phyloP scores from a whole-genome alignment of 2,888 invertebrate species.

The Gymnosoma rotundatum region DNA sequence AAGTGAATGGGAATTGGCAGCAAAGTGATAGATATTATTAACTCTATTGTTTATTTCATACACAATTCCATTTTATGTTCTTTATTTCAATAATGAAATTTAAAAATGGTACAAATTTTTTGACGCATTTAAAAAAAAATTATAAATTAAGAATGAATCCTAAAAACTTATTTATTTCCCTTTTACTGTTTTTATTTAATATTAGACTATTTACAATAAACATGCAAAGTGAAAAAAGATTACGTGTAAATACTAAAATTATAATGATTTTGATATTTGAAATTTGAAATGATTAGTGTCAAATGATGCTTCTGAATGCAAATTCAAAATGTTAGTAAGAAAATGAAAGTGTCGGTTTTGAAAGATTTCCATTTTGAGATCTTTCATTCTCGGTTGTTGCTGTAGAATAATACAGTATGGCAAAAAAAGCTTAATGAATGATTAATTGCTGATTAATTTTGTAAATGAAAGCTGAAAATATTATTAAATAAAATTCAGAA shows the following conservation, averaged over 20 bases:
- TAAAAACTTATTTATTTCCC: background rate
- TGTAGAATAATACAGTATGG: slow-evolving; percentile 18
- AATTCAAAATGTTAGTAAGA: slow-evolving; percentile 42
- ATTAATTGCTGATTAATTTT: slow-evolving; percentile 62
- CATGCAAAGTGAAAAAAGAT: slow-evolving; percentile 36
- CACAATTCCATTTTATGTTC: too few relatives aligned
- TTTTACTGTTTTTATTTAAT: background rate
- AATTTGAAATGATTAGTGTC: slow-evolving; percentile 56
- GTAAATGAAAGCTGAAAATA: background rate
- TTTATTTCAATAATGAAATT: too few relatives aligned
- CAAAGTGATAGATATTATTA: too few relatives aligned
- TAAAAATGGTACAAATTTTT: too few relatives aligned
- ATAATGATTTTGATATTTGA: slow-evolving; percentile 34
- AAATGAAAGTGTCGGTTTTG: slow-evolving; percentile 4
- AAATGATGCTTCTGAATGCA: slow-evolving; percentile 39
- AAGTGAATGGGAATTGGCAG: too few relatives aligned
- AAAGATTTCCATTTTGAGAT: background rate
- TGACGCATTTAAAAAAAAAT: too few relatives aligned
- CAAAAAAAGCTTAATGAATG: slow-evolving; percentile 52
- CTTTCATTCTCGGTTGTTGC: background rate
- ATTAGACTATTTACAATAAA: slow-evolving; percentile 3
- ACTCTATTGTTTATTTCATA: too few relatives aligned
- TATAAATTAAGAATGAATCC: too few relatives aligned
- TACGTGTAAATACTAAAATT: slow-evolving; percentile 15
- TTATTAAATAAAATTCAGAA: too few relatives aligned